These are phyloP conservation scores for Hybognathus amarus DNA, from an alignment of 2,797 vertebrate genomes.

Conservation along the genomic window DNA sequence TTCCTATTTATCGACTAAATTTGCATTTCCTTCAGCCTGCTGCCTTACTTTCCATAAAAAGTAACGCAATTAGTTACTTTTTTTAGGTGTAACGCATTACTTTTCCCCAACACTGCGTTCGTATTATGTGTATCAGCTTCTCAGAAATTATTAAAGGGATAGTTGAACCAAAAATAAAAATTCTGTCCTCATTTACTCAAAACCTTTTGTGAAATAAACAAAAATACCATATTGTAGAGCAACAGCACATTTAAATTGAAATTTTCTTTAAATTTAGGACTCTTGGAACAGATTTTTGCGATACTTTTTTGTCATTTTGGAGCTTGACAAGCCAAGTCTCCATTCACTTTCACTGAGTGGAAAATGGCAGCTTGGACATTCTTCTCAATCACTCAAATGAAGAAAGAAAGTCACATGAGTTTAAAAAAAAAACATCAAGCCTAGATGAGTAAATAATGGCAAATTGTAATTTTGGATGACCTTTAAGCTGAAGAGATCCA, in stretches of 20 bases:
- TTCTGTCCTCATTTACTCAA: not conserved
- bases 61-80: no score
- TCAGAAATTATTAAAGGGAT: constrained; percentile 46
- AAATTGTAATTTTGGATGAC: not conserved
- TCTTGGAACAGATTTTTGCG: not conserved
- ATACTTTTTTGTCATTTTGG: not conserved
- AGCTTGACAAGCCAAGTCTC: not conserved
- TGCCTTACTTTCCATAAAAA: not conserved
- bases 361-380: constrained; percentile 15
- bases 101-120: not conserved
- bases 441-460: constrained; percentile 6
- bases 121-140: constrained; percentile 37
- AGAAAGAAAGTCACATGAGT: not conserved
- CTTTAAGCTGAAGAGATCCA: not conserved
- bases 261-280: not conserved
- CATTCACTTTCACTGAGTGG: not conserved
- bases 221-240: not conserved
- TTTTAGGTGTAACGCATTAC: not conserved
- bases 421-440: not conserved
- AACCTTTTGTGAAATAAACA: not conserved
- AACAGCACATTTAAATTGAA: not conserved
- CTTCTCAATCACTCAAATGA: not conserved
- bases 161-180: constrained; percentile 1
- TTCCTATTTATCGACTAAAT: not conserved
- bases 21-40: not conserved